Percentiles rank a stretch among this genome's conserved stretches.
These are phyloP conservation scores for Pachyramphus minor DNA, from an alignment of 2,113 vertebrate genomes.

Conservation along the genomic window DNA sequence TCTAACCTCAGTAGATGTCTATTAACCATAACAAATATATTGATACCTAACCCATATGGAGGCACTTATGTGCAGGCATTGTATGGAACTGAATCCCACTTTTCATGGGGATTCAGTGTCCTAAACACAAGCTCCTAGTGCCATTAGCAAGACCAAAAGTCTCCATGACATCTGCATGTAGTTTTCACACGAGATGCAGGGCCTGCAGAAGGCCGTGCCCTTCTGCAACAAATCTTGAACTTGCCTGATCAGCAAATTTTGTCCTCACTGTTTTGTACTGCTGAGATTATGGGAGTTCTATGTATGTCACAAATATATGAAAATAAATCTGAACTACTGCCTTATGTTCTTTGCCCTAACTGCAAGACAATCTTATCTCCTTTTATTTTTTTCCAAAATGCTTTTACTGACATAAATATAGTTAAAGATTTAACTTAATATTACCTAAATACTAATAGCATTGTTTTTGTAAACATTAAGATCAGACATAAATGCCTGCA, in stretches of 20 bases:
- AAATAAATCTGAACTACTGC: background rate
- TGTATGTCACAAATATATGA: background rate
- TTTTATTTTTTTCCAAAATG: background rate
- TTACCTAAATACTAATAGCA: background rate
- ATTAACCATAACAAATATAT: background rate
- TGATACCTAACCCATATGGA: background rate
- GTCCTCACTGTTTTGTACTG: background rate
- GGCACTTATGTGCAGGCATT: background rate
- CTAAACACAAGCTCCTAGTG: background rate
- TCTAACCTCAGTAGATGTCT: background rate
- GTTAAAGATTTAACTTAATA: background rate
- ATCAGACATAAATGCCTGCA: background rate
- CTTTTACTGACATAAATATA: background rate
- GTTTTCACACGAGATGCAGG: background rate
- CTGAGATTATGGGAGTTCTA: background rate
- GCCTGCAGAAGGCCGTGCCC: background rate
- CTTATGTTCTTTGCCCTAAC: background rate
- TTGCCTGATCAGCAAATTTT: background rate
- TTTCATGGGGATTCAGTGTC: background rate
- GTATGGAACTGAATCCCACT: background rate
- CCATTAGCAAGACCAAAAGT: background rate
- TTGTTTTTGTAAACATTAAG: background rate
- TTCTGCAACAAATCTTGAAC: background rate
- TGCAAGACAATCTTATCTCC: background rate
- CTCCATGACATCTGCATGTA: background rate